Conservation (phyloP, 2,113 vertebrate genomes). For the Nymphicus hollandicus region DNA sequence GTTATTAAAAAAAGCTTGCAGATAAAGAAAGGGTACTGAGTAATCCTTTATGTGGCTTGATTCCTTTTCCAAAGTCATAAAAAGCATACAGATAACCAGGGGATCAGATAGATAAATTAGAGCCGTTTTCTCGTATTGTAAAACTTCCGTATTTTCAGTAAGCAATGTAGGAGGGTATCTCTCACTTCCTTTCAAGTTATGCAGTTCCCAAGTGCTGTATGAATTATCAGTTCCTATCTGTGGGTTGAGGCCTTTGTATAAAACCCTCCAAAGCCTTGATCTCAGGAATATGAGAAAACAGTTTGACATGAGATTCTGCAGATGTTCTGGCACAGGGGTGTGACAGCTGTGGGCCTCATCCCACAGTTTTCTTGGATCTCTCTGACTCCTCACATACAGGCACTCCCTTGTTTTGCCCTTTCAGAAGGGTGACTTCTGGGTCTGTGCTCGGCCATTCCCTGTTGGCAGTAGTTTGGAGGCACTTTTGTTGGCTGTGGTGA, state of each 20-base stretch:
- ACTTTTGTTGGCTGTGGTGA: neutral
- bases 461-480: neutral
- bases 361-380: neutral
- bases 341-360: constrained; percentile 15
- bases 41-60: neutral
- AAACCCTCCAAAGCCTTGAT: constrained; percentile 23
- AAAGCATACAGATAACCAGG: constrained; percentile 16
- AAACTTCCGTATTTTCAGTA: constrained; percentile 8
- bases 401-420: neutral
- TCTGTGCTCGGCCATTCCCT: neutral
- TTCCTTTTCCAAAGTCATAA: constrained; percentile 17
- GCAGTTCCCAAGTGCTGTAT: neutral
- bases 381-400: neutral
- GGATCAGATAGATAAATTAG: constrained; percentile 21
- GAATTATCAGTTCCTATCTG: constrained; percentile 38
- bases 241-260: constrained; percentile 13
- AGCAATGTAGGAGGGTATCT: constrained; percentile 39
- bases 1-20: neutral
- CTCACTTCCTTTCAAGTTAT: constrained; percentile 30
- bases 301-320: constrained; percentile 24
- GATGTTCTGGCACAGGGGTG: constrained; percentile 9
- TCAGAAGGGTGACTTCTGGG: neutral
- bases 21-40: neutral
- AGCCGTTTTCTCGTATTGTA: neutral
- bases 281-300: constrained; percentile 24